Percentiles rank a stretch among this genome's conserved stretches.
These are phyloP conservation scores for Pithys albifrons DNA, from an alignment of 2,113 vertebrate genomes.

Conservation along the genomic window DNA sequence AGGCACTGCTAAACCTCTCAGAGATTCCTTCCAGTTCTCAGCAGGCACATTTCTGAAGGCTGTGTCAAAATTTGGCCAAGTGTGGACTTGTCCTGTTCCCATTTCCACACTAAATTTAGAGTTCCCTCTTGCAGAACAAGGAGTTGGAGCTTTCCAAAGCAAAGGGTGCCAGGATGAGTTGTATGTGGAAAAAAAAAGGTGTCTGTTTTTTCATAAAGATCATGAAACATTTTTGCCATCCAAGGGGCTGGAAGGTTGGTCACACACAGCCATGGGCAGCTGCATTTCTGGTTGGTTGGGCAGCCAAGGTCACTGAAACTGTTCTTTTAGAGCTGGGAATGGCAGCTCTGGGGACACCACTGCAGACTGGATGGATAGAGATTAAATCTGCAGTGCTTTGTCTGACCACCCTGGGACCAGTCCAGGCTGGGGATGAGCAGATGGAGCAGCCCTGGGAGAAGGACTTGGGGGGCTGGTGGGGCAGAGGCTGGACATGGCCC, in stretches of 20 bases:
- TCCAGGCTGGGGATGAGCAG: not conserved
- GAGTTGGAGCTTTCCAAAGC: not conserved
- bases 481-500: not conserved
- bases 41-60: not conserved
- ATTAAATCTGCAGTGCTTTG: not conserved
- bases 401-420: not conserved
- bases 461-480: not conserved
- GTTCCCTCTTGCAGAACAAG: not conserved
- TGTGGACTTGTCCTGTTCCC: not conserved
- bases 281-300: not conserved
- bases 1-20: not conserved
- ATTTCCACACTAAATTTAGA: not conserved
- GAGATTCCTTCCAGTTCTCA: not conserved
- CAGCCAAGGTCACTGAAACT: not conserved
- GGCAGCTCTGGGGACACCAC: not conserved
- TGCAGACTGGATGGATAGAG: not conserved
- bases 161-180: not conserved
- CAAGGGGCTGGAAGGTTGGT: not conserved
- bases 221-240: not conserved
- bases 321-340: not conserved
- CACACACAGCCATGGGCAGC: rapidly evolving
- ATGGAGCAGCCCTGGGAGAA: not conserved
- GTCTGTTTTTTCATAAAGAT: not conserved
- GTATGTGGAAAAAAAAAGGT: not conserved
- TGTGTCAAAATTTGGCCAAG: not conserved